Evolutionary conservation across 2,113 vertebrate species (phyloP).

Genomic region (Urocynchramus pylzowi): DNA sequence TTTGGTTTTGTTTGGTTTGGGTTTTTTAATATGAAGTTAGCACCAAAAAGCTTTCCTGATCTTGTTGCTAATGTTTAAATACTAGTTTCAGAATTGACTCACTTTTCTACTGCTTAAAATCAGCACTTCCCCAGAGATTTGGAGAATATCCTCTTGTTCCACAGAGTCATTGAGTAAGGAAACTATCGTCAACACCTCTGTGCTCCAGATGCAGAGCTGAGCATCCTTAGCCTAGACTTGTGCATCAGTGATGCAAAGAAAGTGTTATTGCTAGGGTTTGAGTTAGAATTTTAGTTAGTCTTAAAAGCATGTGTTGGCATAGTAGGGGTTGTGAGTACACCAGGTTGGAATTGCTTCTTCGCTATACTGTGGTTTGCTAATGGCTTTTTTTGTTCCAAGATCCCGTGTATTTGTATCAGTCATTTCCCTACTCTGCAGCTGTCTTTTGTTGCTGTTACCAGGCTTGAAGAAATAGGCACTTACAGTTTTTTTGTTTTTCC

Average conservation of each 20-base stretch:
- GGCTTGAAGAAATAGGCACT: not conserved
- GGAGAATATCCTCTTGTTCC: not conserved
- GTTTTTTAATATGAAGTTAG: not conserved
- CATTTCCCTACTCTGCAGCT: not conserved
- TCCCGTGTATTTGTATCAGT: not conserved
- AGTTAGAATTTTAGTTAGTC: not conserved
- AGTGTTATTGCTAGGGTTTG: not conserved
- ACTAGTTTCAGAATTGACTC: not conserved
- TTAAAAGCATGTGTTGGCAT: not conserved
- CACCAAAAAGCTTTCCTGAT: not conserved
- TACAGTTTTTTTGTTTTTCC: fast-evolving
- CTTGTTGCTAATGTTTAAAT: not conserved
- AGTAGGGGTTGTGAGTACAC: not conserved
- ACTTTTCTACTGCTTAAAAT: not conserved
- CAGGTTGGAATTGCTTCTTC: not conserved
- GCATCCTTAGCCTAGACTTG: not conserved
- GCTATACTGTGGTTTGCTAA: not conserved
- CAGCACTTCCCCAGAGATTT: not conserved
- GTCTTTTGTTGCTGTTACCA: not conserved
- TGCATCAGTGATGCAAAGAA: not conserved
- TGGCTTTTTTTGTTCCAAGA: not conserved
- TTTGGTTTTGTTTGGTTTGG: not conserved
- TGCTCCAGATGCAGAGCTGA: not conserved
- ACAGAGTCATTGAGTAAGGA: not conserved
- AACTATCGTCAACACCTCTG: fast-evolving